Evolutionary conservation across 2,113 vertebrate genomes (phyloP).

Genomic region (Siniperca chuatsi): DNA sequence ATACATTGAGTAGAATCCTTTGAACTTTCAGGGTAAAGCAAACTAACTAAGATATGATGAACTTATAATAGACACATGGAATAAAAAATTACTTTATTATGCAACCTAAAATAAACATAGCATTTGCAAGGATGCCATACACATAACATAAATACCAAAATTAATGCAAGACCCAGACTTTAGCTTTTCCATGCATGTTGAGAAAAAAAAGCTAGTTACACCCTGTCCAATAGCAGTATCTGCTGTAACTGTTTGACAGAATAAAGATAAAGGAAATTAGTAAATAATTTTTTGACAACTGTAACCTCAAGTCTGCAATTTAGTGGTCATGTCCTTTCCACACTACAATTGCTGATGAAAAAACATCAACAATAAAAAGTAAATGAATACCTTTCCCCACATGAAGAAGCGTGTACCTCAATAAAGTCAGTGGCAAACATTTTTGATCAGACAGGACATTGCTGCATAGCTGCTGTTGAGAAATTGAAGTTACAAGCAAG

Average conservation of each 20-base stretch:
- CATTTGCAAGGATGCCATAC: too few species aligned
- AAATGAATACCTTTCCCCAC: conserved; percentile 23
- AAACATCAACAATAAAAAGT: conserved; percentile 14
- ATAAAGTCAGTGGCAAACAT: conserved; percentile 21
- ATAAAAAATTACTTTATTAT: too few species aligned
- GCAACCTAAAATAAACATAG: too few species aligned
- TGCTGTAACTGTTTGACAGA: conserved; percentile 24
- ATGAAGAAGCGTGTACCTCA: conserved; percentile 31
- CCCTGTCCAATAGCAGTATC: conserved; percentile 20
- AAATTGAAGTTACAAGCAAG: background rate
- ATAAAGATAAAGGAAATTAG: background rate
- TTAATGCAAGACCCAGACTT: conserved; percentile 12
- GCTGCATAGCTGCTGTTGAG: conserved; percentile 16
- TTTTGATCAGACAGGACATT: conserved; percentile 34
- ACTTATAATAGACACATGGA: too few species aligned
- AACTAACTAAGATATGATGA: background rate
- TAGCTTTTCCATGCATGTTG: conserved; percentile 15
- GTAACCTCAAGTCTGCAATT: conserved; percentile 13
- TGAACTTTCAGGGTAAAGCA: background rate
- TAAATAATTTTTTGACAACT: background rate
- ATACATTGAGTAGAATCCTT: background rate
- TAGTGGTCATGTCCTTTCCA: conserved; percentile 37
- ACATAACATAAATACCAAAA: conserved; percentile 7
- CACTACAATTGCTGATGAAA: conserved; percentile 13
- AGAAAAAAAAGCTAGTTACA: conserved; percentile 11